These are phyloP conservation scores for Ahaetulla prasina DNA, from an alignment of 2,113 vertebrate species.

Conservation along the genomic window DNA sequence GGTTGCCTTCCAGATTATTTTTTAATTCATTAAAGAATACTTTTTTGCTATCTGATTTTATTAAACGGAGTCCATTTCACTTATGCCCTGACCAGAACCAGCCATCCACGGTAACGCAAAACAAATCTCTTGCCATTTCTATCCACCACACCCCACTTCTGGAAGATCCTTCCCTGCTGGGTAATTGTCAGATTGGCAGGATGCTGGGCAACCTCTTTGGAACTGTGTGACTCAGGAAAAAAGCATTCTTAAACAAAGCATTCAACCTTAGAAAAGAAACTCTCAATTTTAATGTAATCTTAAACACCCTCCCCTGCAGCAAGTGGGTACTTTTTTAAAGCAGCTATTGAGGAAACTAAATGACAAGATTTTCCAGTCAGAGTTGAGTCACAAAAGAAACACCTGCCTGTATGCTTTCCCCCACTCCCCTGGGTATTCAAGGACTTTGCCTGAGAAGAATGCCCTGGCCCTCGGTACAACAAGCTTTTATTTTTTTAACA, in stretches of 20 bases:
- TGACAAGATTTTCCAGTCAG: conserved; percentile 23
- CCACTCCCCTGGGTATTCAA: conserved; percentile 22
- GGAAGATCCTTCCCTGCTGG: background rate
- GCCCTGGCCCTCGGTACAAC: conserved; percentile 38
- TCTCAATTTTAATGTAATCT: background rate
- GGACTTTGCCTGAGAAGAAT: conserved; percentile 42
- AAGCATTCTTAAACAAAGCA: background rate
- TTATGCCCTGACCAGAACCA: background rate
- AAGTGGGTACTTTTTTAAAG: background rate
- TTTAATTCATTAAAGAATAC: background rate
- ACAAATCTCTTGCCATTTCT: background rate
- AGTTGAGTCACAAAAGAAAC: background rate
- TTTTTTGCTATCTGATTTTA: background rate
- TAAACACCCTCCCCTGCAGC: conserved; percentile 10
- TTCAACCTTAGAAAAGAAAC: background rate
- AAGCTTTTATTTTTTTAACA: conserved; percentile 51
- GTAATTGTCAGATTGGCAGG: conserved; percentile 2
- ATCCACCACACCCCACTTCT: background rate
- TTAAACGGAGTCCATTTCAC: too few relatives aligned
- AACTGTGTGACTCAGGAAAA: background rate
- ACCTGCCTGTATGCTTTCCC: conserved; percentile 3
- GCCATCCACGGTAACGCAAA: background rate
- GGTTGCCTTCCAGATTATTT: background rate
- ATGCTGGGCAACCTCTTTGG: background rate
- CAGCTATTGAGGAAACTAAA: background rate